Percentiles rank a stretch among this genome's conserved stretches.
Evolutionary conservation across 2,113 vertebrate genomes (phyloP).

Genomic region (Cyprinus carpio): DNA sequence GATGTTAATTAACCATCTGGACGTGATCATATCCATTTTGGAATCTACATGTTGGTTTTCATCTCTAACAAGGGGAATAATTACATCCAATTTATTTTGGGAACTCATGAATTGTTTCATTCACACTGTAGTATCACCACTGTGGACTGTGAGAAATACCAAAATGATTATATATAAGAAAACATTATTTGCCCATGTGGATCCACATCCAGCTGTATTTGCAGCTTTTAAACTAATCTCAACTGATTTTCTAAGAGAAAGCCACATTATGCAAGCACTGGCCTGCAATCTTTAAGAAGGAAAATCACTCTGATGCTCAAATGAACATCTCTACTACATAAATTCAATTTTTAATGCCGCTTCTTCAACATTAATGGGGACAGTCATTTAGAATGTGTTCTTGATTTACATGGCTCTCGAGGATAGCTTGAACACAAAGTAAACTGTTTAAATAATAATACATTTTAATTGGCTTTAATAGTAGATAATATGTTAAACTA

Average conservation of each 20-base stretch:
- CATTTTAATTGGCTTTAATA: constrained; percentile 35
- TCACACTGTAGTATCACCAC: neutral
- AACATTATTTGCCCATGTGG: neutral
- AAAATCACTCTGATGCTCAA: constrained; percentile 12
- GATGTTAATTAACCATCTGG: constrained; percentile 50
- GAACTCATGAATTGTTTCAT: neutral
- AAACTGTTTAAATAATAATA: constrained; percentile 40
- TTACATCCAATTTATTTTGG: constrained; percentile 29
- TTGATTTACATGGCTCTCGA: constrained; percentile 25
- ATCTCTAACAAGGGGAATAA: constrained; percentile 31
- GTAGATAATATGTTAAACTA: constrained; percentile 26
- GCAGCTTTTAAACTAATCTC: neutral
- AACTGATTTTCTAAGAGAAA: neutral
- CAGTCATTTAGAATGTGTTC: constrained; percentile 26
- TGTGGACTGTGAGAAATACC: constrained; percentile 3
- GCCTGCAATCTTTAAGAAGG: constrained; percentile 11
- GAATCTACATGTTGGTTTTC: constrained; percentile 40
- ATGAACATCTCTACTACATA: constrained; percentile 5
- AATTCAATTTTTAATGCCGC: neutral
- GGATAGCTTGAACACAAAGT: constrained; percentile 20
- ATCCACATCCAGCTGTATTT: neutral
- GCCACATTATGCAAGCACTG: neutral
- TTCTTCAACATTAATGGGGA: constrained; percentile 35
- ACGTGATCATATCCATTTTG: constrained; percentile 37
- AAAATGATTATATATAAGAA: neutral